Conservation (phyloP, 2,888 invertebrate species). For the Campoplex nolae region DNA sequence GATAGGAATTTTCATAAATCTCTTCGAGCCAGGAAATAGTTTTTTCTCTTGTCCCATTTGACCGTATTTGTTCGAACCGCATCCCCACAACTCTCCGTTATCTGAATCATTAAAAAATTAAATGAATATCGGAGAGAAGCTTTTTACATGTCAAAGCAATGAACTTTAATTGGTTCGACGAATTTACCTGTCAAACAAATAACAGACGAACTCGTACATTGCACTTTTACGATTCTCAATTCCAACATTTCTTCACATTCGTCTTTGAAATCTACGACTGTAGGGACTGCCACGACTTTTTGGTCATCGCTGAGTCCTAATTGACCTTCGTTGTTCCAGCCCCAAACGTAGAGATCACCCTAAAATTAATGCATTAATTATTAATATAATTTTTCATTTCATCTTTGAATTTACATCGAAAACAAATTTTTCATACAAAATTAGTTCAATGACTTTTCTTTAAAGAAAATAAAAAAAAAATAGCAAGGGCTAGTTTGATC, state of each 20-base stretch:
- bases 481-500: background rate
- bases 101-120: conserved; percentile 81
- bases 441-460: background rate
- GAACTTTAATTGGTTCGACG: background rate
- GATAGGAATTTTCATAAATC: conserved; percentile 75
- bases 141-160: background rate
- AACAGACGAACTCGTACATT: conserved; percentile 92
- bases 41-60: conserved; percentile 87
- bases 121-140: background rate
- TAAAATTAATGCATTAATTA: conserved; percentile 70
- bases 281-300: conserved; percentile 84
- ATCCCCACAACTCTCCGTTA: conserved; percentile 89
- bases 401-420: background rate
- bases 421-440: background rate
- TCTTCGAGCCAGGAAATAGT: conserved; percentile 67
- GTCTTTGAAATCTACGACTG: conserved; percentile 85
- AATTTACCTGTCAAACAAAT: conserved; percentile 87
- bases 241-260: conserved; percentile 74
- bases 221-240: conserved; percentile 85
- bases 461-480: background rate
- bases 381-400: background rate
- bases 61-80: conserved; percentile 93
- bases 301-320: conserved; percentile 88
- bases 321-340: conserved; percentile 96
- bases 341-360: conserved; percentile 96